Percentiles rank a stretch among this genome's conserved stretches.
These are phyloP conservation scores for Ceryle rudis DNA, from an alignment of 2,797 vertebrate genomes.

Conservation along the genomic window DNA sequence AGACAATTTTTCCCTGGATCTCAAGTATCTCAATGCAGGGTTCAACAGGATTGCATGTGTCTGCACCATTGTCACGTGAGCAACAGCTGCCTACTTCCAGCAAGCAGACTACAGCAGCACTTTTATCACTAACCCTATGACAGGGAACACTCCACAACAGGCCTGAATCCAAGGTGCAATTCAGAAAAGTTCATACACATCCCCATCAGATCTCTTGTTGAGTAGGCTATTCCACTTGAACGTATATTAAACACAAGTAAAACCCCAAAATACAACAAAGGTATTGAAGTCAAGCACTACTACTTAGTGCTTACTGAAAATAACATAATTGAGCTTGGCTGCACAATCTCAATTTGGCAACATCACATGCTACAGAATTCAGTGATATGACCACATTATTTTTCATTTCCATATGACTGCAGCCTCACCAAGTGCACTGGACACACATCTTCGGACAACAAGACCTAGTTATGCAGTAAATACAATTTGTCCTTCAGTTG, in stretches of 20 bases:
- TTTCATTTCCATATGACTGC: neutral
- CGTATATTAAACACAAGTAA: neutral
- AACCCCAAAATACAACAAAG: neutral
- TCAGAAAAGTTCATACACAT: neutral
- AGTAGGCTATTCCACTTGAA: neutral
- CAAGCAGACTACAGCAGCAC: neutral
- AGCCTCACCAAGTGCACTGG: neutral
- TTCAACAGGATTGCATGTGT: neutral
- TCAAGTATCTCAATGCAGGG: neutral
- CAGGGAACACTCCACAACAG: neutral
- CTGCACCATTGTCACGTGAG: fast-evolving
- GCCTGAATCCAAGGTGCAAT: neutral
- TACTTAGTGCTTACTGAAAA: too few species aligned
- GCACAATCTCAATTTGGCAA: neutral
- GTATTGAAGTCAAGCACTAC: neutral
- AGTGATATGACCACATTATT: neutral
- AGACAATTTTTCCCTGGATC: neutral
- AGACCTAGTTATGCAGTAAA: neutral
- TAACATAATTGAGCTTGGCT: neutral
- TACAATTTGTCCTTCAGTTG: neutral
- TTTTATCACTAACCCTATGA: neutral
- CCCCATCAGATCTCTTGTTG: neutral
- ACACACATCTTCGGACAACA: neutral
- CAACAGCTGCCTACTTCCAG: neutral
- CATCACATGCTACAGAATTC: neutral